A percentile compares a stretch with the other conserved stretches of the same genome.
Evolutionary conservation across 2,113 vertebrate species (phyloP).

Genomic region (Vidua chalybeata): DNA sequence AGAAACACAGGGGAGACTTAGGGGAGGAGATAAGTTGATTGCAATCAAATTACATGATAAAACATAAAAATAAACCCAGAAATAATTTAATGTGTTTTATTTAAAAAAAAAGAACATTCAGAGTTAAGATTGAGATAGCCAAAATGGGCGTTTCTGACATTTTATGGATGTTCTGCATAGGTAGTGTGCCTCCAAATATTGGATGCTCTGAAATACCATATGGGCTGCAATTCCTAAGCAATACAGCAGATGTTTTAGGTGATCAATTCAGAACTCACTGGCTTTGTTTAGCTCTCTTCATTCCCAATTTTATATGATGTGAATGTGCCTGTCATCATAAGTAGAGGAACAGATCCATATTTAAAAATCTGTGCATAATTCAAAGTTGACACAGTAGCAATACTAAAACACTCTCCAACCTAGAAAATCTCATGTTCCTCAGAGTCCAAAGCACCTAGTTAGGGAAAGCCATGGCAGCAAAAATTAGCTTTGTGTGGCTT

Average conservation of each 20-base stretch:
- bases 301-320: conserved; percentile 65
- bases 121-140: conserved; percentile 19
- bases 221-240: conserved; percentile 65
- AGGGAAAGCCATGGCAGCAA: neutral
- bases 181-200: conserved; percentile 60
- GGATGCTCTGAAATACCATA: conserved; percentile 60
- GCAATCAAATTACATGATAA: neutral
- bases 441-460: neutral
- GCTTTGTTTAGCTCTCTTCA: conserved; percentile 63
- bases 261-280: conserved; percentile 63
- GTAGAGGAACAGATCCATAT: conserved; percentile 44
- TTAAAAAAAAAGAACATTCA: conserved; percentile 11
- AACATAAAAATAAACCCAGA: neutral
- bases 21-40: neutral
- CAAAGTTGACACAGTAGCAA: conserved; percentile 40
- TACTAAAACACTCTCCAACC: neutral
- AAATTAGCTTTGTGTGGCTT: conserved; percentile 29
- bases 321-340: conserved; percentile 66
- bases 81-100: conserved; percentile 5
- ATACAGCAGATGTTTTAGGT: conserved; percentile 71
- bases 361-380: conserved; percentile 54
- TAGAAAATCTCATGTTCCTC: neutral
- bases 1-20: neutral
- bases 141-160: conserved; percentile 49
- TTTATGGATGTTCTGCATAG: conserved; percentile 58